phyloP scores from a whole-genome alignment of 2,888 invertebrate genomes.

The Cephus runcator region DNA sequence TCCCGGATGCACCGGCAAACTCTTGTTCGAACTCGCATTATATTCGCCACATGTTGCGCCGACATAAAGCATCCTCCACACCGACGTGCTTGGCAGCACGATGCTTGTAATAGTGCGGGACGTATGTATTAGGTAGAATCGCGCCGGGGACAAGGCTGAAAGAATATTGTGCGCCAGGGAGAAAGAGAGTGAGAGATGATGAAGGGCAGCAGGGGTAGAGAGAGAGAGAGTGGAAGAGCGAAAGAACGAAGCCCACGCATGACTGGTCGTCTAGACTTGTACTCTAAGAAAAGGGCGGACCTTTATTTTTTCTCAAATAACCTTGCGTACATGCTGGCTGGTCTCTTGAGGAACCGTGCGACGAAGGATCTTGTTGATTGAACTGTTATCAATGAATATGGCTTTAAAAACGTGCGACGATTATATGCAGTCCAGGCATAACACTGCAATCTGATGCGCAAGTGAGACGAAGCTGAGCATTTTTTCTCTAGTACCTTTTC shows the following conservation, averaged over 20 bases:
- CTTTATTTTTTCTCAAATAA: background rate
- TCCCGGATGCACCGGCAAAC: slow-evolving; percentile 44
- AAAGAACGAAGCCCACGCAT: background rate
- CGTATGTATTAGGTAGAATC: background rate
- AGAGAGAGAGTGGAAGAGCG: background rate
- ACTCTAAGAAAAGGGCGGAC: background rate
- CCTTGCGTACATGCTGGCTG: background rate
- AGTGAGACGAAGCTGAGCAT: background rate
- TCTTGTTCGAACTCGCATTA: slow-evolving; percentile 38
- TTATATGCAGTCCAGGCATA: too few species aligned
- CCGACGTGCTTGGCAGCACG: background rate
- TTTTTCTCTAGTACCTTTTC: background rate
- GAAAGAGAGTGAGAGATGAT: background rate
- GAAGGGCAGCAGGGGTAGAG: too few species aligned
- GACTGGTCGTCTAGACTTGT: background rate
- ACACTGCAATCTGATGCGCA: background rate
- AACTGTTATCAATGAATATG: background rate
- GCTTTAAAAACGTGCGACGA: too few species aligned
- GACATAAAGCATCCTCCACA: slow-evolving; percentile 2
- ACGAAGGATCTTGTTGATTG: background rate
- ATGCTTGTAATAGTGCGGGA: background rate
- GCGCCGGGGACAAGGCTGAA: background rate
- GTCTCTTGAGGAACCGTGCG: background rate
- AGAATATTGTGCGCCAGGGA: background rate
- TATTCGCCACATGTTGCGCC: slow-evolving; percentile 17